Conservation (phyloP, 1,140 invertebrate species). For the Pseudomyrmex flavicornis region DNA sequence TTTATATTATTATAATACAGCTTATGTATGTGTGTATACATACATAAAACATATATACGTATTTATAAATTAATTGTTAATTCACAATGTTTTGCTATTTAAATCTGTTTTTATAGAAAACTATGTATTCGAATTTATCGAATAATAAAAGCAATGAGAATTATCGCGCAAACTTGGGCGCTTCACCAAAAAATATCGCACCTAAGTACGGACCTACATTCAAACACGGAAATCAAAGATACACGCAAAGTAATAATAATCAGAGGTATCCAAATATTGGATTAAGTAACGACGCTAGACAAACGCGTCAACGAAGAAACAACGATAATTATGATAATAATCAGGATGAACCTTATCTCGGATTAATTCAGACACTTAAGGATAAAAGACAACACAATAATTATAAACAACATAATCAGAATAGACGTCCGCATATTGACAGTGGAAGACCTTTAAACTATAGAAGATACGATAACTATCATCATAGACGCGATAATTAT, state of each 20-base stretch:
- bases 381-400: too few species aligned
- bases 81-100: not conserved
- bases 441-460: not conserved
- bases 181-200: constrained; percentile 8
- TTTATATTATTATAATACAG: too few species aligned
- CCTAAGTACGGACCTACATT: not conserved
- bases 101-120: not conserved
- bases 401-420: constrained; percentile 18
- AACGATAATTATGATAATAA: too few species aligned
- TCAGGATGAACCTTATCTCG: too few species aligned
- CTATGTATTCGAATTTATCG: not conserved
- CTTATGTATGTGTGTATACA: not conserved
- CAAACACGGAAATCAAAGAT: not conserved
- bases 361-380: too few species aligned
- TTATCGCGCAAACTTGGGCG: not conserved
- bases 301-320: too few species aligned
- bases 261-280: too few species aligned
- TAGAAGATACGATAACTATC: not conserved
- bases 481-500: constrained; percentile 14
- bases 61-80: not conserved
- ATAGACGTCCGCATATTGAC: not conserved
- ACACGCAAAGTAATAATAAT: too few species aligned
- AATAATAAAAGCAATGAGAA: constrained; percentile 33
- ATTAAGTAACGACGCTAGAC: too few species aligned
- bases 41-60: not conserved